Conservation (phyloP, 1,140 invertebrate species). For the Adelges cooleyi region DNA sequence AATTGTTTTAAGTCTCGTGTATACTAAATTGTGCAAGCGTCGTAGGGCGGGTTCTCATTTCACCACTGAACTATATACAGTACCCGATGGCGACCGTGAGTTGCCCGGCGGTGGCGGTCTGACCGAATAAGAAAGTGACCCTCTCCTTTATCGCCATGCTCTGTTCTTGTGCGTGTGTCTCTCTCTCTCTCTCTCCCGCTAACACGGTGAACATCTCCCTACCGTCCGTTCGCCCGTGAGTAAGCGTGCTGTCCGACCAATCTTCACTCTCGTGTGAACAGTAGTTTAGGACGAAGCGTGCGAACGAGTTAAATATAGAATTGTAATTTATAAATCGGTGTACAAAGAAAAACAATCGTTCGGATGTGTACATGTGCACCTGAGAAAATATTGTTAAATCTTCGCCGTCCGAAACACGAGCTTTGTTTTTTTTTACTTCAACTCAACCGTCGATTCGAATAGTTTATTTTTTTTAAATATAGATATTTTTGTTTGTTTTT, state of each 20-base stretch:
- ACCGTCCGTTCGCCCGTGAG: neutral
- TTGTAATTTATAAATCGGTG: too few species aligned
- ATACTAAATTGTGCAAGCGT: constrained; percentile 16
- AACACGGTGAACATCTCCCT: constrained; percentile 1
- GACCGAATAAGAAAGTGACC: constrained; percentile 24
- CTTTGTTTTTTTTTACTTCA: too few species aligned
- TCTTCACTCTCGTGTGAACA: constrained; percentile 20
- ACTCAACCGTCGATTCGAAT: too few species aligned
- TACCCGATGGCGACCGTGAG: neutral
- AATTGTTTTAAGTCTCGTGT: too few species aligned
- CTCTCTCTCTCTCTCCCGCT: neutral
- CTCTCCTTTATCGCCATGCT: neutral
- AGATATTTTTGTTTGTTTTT: too few species aligned
- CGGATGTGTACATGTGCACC: too few species aligned
- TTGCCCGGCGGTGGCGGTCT: neutral
- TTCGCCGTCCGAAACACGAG: constrained; percentile 3
- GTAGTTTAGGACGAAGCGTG: constrained; percentile 20
- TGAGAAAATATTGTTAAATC: too few species aligned
- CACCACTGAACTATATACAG: neutral
- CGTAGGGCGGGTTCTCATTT: constrained; percentile 5
- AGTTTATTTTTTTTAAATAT: too few species aligned
- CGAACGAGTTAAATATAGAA: too few species aligned
- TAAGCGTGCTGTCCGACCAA: neutral
- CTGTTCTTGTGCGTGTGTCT: neutral
- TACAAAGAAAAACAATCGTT: too few species aligned